Percentiles rank a stretch among this genome's conserved stretches.
phyloP scores from a whole-genome alignment of 2,888 invertebrate species.

The Acanthosepion esculentum region DNA sequence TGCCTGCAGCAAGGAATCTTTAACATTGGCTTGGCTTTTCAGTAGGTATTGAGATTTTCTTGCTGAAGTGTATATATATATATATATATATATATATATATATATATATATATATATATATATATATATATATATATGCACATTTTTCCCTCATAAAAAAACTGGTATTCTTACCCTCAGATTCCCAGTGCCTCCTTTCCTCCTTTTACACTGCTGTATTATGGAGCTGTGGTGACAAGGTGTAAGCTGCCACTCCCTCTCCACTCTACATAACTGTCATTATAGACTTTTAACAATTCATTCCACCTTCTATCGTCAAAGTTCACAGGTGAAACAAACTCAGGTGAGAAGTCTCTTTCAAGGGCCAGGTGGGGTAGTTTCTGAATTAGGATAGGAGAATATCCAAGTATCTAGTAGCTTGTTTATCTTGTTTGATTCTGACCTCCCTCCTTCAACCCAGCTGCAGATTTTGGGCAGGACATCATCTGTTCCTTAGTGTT shows the following conservation, averaged over 20 bases:
- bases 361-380: not conserved
- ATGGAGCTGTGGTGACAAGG: not conserved
- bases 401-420: not conserved
- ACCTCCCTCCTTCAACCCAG: not conserved
- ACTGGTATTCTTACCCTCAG: not conserved
- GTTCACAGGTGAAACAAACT: not conserved
- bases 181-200: not conserved
- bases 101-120: too few species aligned
- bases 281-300: not conserved
- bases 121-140: too few species aligned
- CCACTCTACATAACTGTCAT: not conserved
- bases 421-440: not conserved
- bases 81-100: too few species aligned
- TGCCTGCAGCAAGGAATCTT: not conserved
- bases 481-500: too few species aligned
- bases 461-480: too few species aligned
- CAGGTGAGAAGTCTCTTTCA: not conserved
- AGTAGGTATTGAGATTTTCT: not conserved
- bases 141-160: too few species aligned
- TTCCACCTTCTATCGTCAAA: not conserved
- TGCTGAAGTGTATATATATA: not conserved
- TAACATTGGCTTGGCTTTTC: not conserved
- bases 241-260: not conserved
- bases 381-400: not conserved
- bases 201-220: too few species aligned